phyloP scores from a whole-genome alignment of 2,797 vertebrate genomes.

The Sebastes flavidus region DNA sequence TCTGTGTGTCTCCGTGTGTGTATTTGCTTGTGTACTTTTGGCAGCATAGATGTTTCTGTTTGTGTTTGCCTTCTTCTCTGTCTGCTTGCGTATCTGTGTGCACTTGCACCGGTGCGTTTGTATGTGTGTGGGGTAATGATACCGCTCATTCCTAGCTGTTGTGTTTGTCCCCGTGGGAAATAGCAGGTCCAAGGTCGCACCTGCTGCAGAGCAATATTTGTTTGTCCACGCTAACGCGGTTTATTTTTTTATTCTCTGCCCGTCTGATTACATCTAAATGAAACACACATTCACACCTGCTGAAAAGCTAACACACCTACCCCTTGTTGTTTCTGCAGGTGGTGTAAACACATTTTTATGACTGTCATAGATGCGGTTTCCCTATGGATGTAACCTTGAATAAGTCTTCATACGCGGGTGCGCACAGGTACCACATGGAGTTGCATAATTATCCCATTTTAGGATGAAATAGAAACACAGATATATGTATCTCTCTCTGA shows the following conservation, averaged over 20 bases:
- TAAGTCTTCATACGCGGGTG: background rate
- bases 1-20: background rate
- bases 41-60: constrained; percentile 31
- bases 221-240: constrained; percentile 33
- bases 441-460: background rate
- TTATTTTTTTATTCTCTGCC: constrained; percentile 34
- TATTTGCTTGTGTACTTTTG: constrained; percentile 19
- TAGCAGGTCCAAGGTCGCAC: constrained; percentile 68
- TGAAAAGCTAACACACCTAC: constrained; percentile 10
- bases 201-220: constrained; percentile 68
- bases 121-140: constrained; percentile 55
- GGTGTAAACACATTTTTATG: constrained; percentile 37
- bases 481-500: background rate
- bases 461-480: background rate
- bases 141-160: constrained; percentile 49
- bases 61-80: constrained; percentile 45
- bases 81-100: constrained; percentile 41
- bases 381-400: constrained; percentile 23
- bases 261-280: constrained; percentile 59
- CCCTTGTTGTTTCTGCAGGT: constrained; percentile 28
- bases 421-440: background rate
- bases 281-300: constrained; percentile 40
- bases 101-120: constrained; percentile 33
- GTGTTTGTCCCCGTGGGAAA: constrained; percentile 57
- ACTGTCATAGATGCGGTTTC: constrained; percentile 5